Percentiles rank a stretch among this genome's conserved stretches.
phyloP scores from a whole-genome alignment of 2,888 invertebrate species.

The Lycia hirtaria region DNA sequence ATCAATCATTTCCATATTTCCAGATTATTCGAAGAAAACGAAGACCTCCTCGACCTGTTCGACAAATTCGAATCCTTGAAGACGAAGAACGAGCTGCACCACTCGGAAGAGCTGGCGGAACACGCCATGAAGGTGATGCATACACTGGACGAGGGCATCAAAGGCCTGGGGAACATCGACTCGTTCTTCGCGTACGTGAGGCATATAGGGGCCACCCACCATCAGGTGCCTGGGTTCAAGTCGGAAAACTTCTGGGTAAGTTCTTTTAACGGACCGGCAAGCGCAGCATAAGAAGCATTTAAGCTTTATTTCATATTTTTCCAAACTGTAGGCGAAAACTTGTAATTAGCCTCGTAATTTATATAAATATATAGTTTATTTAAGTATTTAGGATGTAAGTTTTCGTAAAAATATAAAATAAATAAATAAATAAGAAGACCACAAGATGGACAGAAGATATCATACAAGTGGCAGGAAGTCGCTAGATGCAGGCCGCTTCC shows the following conservation, averaged over 20 bases:
- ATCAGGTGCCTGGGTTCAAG: constrained; percentile 92
- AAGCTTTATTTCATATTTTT: too few relatives aligned
- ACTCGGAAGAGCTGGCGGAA: constrained; percentile 92
- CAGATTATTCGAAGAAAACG: constrained; percentile 95
- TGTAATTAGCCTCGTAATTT: too few relatives aligned
- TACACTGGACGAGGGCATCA: constrained; percentile 94
- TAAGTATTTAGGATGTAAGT: background rate
- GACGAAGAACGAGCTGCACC: constrained; percentile 90
- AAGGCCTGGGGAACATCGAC: constrained; percentile 92
- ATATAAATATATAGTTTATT: too few relatives aligned
- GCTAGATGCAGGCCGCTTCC: too few relatives aligned
- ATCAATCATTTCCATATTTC: constrained; percentile 32
- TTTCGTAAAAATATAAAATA: too few relatives aligned
- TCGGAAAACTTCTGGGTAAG: constrained; percentile 94
- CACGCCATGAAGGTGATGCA: constrained; percentile 95
- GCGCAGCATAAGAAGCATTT: too few relatives aligned
- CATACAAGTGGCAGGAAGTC: too few relatives aligned
- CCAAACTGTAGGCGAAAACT: too few relatives aligned
- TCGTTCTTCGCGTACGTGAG: constrained; percentile 91
- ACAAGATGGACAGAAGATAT: too few relatives aligned
- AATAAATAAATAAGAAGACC: too few relatives aligned
- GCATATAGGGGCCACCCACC: constrained; percentile 93
- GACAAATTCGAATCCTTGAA: constrained; percentile 91
- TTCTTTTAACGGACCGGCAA: too few relatives aligned
- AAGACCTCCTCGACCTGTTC: constrained; percentile 90